Conservation (phyloP, 2,113 vertebrate genomes). For the Mormyrus iriodes region DNA sequence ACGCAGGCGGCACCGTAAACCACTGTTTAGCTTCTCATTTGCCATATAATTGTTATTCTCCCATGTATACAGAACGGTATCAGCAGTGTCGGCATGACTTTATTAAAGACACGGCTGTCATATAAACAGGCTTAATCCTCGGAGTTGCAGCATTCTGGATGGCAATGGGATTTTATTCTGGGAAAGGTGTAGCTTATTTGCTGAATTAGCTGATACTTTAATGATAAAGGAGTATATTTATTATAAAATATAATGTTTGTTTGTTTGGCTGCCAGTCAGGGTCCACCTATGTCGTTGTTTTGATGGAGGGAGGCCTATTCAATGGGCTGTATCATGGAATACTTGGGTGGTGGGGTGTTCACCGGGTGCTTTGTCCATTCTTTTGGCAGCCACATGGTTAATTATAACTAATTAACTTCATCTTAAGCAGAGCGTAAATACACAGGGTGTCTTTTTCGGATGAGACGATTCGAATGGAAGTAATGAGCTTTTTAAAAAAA, state of each 20-base stretch:
- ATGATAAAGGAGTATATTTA: neutral
- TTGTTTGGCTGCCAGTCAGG: neutral
- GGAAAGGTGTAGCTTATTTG: neutral
- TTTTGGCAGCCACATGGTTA: neutral
- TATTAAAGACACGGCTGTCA: constrained; percentile 7
- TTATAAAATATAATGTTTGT: no score
- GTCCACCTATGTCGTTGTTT: neutral
- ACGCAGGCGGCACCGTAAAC: neutral
- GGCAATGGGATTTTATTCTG: neutral
- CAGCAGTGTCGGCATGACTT: constrained; percentile 30
- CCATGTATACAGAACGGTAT: neutral
- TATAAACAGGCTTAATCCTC: neutral
- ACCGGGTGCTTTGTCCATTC: neutral
- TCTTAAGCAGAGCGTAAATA: neutral
- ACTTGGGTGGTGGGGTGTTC: neutral
- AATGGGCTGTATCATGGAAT: neutral
- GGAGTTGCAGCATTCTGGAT: neutral
- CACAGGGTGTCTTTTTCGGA: neutral
- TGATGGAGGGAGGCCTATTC: neutral
- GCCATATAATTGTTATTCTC: constrained; percentile 32
- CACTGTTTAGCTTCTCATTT: neutral
- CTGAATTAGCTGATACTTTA: neutral
- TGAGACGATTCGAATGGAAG: neutral
- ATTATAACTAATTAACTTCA: neutral
- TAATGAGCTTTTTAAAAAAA: neutral